These are phyloP conservation scores for Dioctria linearis DNA, from an alignment of 2,888 invertebrate species.

Conservation along the genomic window DNA sequence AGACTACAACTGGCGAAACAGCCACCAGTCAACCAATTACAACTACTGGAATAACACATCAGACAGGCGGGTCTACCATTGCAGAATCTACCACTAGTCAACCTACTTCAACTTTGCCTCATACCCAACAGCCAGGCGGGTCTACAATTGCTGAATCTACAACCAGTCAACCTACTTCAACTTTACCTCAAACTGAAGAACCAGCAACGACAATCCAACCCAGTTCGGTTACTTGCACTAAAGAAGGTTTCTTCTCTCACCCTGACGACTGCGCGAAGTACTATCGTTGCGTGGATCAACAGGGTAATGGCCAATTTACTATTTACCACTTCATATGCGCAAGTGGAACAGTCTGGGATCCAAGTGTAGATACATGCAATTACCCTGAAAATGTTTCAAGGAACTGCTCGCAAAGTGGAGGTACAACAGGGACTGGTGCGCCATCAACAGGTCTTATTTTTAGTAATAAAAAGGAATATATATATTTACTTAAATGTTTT, in stretches of 20 bases:
- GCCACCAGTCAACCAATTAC: constrained; percentile 8
- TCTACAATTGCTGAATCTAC: neutral
- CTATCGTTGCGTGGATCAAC: constrained; percentile 78
- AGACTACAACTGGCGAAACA: constrained; percentile 53
- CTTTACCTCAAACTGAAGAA: constrained; percentile 21
- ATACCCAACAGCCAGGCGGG: constrained; percentile 44
- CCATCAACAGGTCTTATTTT: constrained; percentile 31
- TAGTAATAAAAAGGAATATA: neutral
- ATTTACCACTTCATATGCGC: constrained; percentile 79
- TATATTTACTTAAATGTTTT: neutral
- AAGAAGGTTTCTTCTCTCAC: constrained; percentile 76
- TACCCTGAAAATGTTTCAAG: constrained; percentile 76
- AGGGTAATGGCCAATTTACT: constrained; percentile 75
- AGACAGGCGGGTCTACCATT: neutral
- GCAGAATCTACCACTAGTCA: constrained; percentile 20
- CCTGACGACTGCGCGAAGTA: constrained; percentile 77
- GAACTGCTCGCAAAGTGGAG: constrained; percentile 64
- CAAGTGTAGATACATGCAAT: constrained; percentile 78
- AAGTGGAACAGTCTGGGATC: constrained; percentile 82
- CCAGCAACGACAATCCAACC: constrained; percentile 57
- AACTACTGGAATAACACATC: neutral
- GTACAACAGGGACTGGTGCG: constrained; percentile 53
- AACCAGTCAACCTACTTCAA: constrained; percentile 39
- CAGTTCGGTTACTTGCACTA: constrained; percentile 68
- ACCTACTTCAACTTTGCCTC: constrained; percentile 26